Evolutionary conservation across 92 coral and sea anemone genomes (phyloP).

Genomic region (Scolanthus callimorphus): DNA sequence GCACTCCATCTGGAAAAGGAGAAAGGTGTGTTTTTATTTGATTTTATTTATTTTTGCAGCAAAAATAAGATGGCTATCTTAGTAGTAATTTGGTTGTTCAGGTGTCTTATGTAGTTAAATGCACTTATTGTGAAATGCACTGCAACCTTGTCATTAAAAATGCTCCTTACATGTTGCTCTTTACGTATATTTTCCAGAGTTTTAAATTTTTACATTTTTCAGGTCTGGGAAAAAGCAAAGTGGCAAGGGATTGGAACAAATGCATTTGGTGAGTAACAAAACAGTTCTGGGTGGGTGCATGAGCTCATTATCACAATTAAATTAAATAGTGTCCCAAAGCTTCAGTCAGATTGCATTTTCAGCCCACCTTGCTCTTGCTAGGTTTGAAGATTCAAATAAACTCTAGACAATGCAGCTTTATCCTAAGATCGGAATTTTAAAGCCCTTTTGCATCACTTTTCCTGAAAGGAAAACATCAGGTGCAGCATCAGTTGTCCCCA

Average conservation of each 20-base stretch:
- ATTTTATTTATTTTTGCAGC: background rate
- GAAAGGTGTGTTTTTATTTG: constrained; percentile 19
- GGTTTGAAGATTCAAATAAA: too few relatives aligned
- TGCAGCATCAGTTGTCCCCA: too few relatives aligned
- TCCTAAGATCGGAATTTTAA: too few relatives aligned
- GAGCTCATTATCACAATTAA: too few relatives aligned
- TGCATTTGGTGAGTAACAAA: constrained; percentile 84
- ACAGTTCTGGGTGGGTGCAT: too few relatives aligned
- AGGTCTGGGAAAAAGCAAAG: constrained; percentile 20
- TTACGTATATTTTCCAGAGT: background rate
- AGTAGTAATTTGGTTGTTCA: constrained; percentile 1
- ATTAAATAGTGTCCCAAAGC: too few relatives aligned
- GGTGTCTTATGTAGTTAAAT: background rate
- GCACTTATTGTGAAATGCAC: background rate
- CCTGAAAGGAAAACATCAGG: too few relatives aligned
- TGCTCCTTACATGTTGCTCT: background rate
- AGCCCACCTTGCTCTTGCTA: too few relatives aligned
- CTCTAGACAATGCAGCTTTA: too few relatives aligned
- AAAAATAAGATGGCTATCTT: background rate
- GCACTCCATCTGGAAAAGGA: constrained; percentile 1
- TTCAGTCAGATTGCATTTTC: too few relatives aligned
- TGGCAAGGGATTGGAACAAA: constrained; percentile 66
- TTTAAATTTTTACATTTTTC: background rate
- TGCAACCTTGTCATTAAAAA: background rate
- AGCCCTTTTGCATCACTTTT: too few relatives aligned